Evolutionary conservation across 2,113 vertebrate genomes (phyloP), one percentile per base, ranked within the genome.

Genomic region (Corapipo altera): DNA sequence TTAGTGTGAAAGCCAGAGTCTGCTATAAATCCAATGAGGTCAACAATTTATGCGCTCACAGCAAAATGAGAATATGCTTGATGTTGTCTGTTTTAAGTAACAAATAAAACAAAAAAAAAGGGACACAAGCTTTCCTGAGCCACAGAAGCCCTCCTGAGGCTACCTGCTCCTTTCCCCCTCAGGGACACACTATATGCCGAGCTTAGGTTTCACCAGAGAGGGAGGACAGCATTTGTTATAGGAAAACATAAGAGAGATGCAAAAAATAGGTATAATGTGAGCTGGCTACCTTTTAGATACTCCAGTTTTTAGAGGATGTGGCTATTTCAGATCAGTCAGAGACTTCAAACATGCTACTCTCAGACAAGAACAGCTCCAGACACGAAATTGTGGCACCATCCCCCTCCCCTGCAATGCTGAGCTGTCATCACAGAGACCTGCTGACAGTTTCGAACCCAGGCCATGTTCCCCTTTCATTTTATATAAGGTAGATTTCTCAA

Each of bases 401-500:
- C 17, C 35, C 65, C 37, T 73, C 15, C 35, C 28, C 37, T 22
- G 57, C 1, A 3, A 51, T 11, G 15, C 52, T 43, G n/a, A 32
- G 66, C 70, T 91, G 79, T 43, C 65, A 41, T 81, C 71, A 70
- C 20, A 78, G 51, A 77, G 44, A 81, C n/a, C 26, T 51, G 44
- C 55, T 78, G 48, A 51, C 35, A 77, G 54, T 41, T 94, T 81
- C 58, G 72, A 73, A 82, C 20, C 14, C 33, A 75, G 54, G 30
- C 26, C 19, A 43, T 64, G 70, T 91, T 93, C 91, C 75, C 14
- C 69, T 94, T 97, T 96, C 76, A 22, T 41, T 96, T 91, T 92
- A 65, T 27, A 78, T 49, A 88, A 39, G 28, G 8, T 28, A 66
- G 21, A n/a, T 87, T 92, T 92, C 61, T 93, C 73, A 61, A 26